These are phyloP conservation scores for Porites australiensis DNA, from an alignment of 64 coral and sea anemone genomes.

Conservation along the genomic window DNA sequence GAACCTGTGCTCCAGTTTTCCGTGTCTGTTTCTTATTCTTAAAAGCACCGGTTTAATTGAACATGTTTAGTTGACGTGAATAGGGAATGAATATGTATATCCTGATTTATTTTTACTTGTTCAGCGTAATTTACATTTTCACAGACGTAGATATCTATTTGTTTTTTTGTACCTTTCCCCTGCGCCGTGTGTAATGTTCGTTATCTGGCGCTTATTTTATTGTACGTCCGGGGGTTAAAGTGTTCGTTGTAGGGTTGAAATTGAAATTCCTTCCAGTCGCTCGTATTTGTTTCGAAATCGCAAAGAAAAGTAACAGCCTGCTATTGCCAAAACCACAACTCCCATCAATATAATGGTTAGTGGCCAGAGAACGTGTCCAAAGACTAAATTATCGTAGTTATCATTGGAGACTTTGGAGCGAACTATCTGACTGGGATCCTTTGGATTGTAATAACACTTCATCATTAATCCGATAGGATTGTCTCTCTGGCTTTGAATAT, in stretches of 20 bases:
- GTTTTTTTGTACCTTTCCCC: no score
- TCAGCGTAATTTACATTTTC: no score
- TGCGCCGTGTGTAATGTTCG: no score
- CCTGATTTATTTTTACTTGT: no score
- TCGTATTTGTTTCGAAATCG: constrained; percentile 8
- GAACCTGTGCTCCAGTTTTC: no score
- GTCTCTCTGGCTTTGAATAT: background rate
- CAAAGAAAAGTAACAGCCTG: background rate
- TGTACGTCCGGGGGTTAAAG: background rate
- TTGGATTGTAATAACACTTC: background rate
- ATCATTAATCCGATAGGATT: background rate
- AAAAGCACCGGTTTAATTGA: no score
- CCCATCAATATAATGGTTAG: constrained; percentile 10
- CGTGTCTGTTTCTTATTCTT: no score
- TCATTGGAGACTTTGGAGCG: background rate
- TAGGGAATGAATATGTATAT: no score
- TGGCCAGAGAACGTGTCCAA: constrained; percentile 7
- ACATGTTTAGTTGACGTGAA: no score
- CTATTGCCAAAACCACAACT: background rate
- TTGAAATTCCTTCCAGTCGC: background rate
- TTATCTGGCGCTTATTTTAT: no score
- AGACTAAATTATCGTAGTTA: constrained; percentile 18
- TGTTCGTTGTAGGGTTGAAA: background rate
- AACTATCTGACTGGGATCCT: constrained; percentile 16
- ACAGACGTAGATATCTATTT: no score